Evolutionary conservation across 2,888 invertebrate genomes (phyloP).

Genomic region (Eupithecia pulchellata): DNA sequence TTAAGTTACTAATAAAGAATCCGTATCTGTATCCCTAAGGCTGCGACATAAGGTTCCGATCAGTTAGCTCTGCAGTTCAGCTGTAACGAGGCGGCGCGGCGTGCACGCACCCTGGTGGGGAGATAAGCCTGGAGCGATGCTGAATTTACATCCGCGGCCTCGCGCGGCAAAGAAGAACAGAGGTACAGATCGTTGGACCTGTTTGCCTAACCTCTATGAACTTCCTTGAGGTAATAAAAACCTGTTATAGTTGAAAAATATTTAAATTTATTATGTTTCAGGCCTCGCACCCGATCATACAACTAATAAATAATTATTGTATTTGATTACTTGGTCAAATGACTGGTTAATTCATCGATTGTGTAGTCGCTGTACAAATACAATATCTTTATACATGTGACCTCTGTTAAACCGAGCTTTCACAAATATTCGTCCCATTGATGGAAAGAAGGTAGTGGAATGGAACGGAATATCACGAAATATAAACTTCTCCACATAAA

Average conservation of each 20-base stretch:
- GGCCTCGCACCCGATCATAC: too few species aligned
- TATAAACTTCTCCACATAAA: background rate
- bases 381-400: background rate
- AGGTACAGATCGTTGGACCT: background rate
- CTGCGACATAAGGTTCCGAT: constrained; percentile 27
- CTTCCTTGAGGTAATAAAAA: background rate
- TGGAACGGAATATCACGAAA: background rate
- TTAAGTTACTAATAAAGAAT: too few species aligned
- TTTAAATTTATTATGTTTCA: too few species aligned
- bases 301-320: too few species aligned
- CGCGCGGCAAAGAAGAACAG: constrained; percentile 50
- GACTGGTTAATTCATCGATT: background rate
- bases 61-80: constrained; percentile 28
- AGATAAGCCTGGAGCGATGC: constrained; percentile 66
- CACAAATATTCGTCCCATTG: background rate
- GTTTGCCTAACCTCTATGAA: background rate
- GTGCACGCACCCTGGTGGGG: constrained; percentile 53
- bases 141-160: constrained; percentile 62
- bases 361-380: too few species aligned
- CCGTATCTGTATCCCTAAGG: too few species aligned
- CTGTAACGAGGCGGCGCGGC: constrained; percentile 40
- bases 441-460: background rate
- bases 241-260: too few species aligned
- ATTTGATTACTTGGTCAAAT: background rate
- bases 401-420: background rate